Base-by-base conservation (phyloP, 1,140 invertebrate genomes). In the Neodiprion lecontei region DNA sequence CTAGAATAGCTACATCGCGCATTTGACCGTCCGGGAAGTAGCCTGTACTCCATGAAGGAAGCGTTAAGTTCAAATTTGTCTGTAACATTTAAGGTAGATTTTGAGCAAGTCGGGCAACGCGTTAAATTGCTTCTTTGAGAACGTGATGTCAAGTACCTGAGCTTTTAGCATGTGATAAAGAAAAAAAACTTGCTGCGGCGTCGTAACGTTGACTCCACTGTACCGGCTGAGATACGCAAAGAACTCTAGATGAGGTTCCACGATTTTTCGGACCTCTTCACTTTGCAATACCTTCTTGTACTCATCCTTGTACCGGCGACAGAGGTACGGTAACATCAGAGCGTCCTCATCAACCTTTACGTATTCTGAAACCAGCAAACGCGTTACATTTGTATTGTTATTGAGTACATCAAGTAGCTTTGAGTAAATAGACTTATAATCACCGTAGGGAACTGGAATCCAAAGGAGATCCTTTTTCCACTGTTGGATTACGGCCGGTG, bases 401-500 rank as follows among this genome's bases (percentile, higher is more conserved):
- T 40, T 40, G 28, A 40, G 28, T 40, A 40, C 28, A 40, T 40
- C 5, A 40, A 5, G 28, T 14, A 12, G 9, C 53, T 61, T 61
- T 17, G 53, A 17, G 53, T 14, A 61, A 7, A 12, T 61, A 12
- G 53, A 12, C n/a, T 61, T 61, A 11, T 69, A 21, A 65, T 23
- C 80, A 85, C 84, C 80, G 23, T 79, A 80, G 48, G 91, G 90
- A 74, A 92, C 86, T 1, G 91, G 91, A 76, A 92, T 91, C 91
- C 91, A 92, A 1, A 77, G 70, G 0, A 92, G 76, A 17, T 88
- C 74, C 0, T 77, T 48, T 67, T 90, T 86, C 86, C 85, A 88
- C 47, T 81, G 77, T 77, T 91, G 88, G 21, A 74, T 65, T 0
- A 69, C 73, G 4, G 73, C 73, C 7, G 91, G 90, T 7, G 87